Percentiles rank a stretch among this genome's conserved stretches.
Evolutionary conservation across 2,113 vertebrate species (phyloP).

Genomic region (Beaufortia kweichowensis): DNA sequence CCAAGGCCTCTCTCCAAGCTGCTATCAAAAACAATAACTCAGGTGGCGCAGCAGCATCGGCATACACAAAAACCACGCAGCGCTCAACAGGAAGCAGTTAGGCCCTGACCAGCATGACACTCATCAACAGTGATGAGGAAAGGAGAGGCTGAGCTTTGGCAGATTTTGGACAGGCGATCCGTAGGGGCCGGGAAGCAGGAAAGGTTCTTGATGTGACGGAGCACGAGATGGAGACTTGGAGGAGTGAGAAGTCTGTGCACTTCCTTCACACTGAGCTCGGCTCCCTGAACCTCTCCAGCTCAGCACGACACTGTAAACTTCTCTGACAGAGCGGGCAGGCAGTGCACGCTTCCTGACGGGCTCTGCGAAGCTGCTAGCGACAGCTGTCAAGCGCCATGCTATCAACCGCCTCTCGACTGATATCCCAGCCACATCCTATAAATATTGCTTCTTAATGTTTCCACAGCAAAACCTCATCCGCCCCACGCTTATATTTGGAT

Average conservation of each 20-base stretch:
- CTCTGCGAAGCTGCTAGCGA: conserved; percentile 54
- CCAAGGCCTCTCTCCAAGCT: not conserved
- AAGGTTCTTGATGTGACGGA: conserved; percentile 50
- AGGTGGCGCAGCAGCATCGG: conserved; percentile 10
- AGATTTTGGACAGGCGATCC: conserved; percentile 57
- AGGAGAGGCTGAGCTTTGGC: conserved; percentile 35
- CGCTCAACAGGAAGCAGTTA: conserved; percentile 32
- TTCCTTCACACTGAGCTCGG: conserved; percentile 33
- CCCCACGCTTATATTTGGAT: conserved; percentile 49
- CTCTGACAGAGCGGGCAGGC: conserved; percentile 54
- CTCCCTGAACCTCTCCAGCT: conserved; percentile 41
- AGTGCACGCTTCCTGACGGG: conserved; percentile 50
- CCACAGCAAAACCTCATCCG: conserved; percentile 41
- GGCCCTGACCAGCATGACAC: conserved; percentile 10
- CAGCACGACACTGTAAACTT: conserved; percentile 50
- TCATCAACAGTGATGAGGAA: conserved; percentile 51
- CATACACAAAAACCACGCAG: conserved; percentile 26
- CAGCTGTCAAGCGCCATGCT: conserved; percentile 60
- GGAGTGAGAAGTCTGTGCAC: conserved; percentile 47
- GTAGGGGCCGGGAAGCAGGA: conserved; percentile 44
- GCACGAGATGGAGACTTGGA: conserved; percentile 50
- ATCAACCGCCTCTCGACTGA: conserved; percentile 46
- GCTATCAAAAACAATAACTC: conserved; percentile 36
- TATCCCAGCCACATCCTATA: conserved; percentile 54
- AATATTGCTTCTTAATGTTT: conserved; percentile 57